Conservation (phyloP, 2,113 vertebrate species). For the Chaetura pelagica region DNA sequence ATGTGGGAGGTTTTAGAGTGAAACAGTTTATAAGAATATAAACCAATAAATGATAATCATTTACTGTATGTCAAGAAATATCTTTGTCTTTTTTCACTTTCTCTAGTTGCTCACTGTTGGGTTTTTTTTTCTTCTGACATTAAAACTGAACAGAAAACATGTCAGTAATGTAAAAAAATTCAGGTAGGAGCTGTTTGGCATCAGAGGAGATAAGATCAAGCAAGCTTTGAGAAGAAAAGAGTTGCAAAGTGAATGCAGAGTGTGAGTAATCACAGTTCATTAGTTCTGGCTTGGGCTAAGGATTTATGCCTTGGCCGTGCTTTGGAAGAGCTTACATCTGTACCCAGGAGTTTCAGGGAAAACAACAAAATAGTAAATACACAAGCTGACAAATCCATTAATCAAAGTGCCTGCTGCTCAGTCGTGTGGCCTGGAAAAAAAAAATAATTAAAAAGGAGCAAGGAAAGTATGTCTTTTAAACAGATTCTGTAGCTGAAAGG, state of each 20-base stretch:
- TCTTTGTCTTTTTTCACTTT: neutral
- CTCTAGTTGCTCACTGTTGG: neutral
- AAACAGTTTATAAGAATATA: neutral
- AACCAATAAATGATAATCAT: neutral
- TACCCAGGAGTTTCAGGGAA: neutral
- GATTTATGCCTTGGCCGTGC: neutral
- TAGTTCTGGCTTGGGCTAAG: neutral
- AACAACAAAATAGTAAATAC: conserved; percentile 45
- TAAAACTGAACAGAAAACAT: conserved; percentile 21
- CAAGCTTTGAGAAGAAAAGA: neutral
- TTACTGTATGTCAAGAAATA: neutral
- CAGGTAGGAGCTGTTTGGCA: conserved; percentile 11
- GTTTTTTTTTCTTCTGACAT: neutral
- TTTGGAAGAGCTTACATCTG: neutral
- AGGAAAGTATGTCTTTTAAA: conserved; percentile 50
- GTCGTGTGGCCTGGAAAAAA: neutral
- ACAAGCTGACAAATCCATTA: conserved; percentile 68
- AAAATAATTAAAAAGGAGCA: neutral
- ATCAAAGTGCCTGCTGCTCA: conserved; percentile 45
- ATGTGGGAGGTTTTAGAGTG: neutral
- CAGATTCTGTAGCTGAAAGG: conserved; percentile 40
- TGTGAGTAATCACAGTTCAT: conserved; percentile 35
- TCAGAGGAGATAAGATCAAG: conserved; percentile 28
- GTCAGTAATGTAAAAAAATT: conserved; percentile 26
- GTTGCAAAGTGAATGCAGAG: neutral